Evolutionary conservation across 2,888 invertebrate species (phyloP).

Genomic region (Bellardia bayeri): DNA sequence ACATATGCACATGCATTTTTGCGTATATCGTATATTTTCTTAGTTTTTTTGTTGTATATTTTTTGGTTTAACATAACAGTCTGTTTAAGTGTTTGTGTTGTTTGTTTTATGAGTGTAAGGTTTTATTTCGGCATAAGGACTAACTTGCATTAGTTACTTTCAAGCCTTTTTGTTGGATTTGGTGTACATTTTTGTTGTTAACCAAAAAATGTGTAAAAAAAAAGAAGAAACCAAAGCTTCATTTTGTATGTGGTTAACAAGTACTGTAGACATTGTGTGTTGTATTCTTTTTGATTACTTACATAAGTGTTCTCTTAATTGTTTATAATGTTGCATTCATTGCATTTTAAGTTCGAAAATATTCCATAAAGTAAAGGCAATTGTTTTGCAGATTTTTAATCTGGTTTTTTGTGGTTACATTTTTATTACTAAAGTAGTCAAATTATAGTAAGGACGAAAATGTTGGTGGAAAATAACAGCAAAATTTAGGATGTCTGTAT

Average conservation of each 20-base stretch:
- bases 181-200: slow-evolving; percentile 19
- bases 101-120: slow-evolving; percentile 11
- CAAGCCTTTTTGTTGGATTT: slow-evolving; percentile 28
- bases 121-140: slow-evolving; percentile 28
- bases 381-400: neutral
- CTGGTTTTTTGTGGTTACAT: too few relatives aligned
- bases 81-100: slow-evolving; percentile 14
- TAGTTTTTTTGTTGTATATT: slow-evolving; percentile 4
- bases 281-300: slow-evolving; percentile 59
- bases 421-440: too few relatives aligned
- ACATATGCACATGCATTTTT: neutral
- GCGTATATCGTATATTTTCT: neutral
- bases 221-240: slow-evolving; percentile 17
- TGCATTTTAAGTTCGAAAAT: slow-evolving; percentile 17
- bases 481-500: too few relatives aligned
- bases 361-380: neutral
- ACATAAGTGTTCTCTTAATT: slow-evolving; percentile 66
- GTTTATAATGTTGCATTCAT: slow-evolving; percentile 43
- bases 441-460: too few relatives aligned
- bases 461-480: too few relatives aligned
- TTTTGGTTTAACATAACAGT: slow-evolving; percentile 27
- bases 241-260: slow-evolving; percentile 27
- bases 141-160: neutral
- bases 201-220: slow-evolving; percentile 5
- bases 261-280: slow-evolving; percentile 9